Percentiles rank a stretch among this genome's conserved stretches.
Evolutionary conservation across 2,113 vertebrate genomes (phyloP).

Genomic region (Alouatta palliata): DNA sequence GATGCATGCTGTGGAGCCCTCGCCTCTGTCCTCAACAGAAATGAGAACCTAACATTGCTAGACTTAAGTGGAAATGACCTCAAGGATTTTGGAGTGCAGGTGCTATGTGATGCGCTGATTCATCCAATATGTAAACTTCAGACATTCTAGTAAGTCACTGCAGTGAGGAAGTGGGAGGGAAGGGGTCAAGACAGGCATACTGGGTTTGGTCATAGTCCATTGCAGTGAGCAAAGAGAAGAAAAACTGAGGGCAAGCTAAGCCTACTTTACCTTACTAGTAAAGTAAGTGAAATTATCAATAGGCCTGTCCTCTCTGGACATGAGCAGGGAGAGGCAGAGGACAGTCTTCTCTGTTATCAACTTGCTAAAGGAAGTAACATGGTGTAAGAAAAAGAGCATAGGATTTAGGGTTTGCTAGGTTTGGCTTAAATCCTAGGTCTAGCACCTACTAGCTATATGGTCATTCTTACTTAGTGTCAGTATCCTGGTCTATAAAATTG

Average conservation of each 20-base stretch:
- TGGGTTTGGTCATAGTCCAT: neutral
- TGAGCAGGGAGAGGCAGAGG: neutral
- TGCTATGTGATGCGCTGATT: conserved; percentile 50
- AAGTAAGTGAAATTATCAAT: conserved; percentile 10
- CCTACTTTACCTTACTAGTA: conserved; percentile 3
- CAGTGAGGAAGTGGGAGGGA: neutral
- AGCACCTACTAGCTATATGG: neutral
- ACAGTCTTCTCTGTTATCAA: neutral
- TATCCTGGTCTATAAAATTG: conserved; percentile 22
- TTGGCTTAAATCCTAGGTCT: neutral
- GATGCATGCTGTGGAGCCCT: neutral
- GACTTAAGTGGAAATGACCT: conserved; percentile 61
- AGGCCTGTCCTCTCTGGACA: neutral
- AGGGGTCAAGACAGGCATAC: neutral
- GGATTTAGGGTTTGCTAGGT: neutral
- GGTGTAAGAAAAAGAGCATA: neutral
- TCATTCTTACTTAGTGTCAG: neutral
- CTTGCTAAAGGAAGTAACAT: neutral
- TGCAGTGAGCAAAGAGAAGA: neutral
- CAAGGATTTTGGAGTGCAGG: conserved; percentile 52
- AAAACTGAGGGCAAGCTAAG: neutral
- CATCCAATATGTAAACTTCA: conserved; percentile 52
- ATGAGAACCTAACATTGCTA: conserved; percentile 41
- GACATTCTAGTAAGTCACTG: conserved; percentile 59
- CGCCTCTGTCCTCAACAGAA: conserved; percentile 33